Percentiles rank a stretch among this genome's conserved stretches.
Evolutionary conservation across 2,888 invertebrate genomes (phyloP).

Genomic region (Polyploca ridens): DNA sequence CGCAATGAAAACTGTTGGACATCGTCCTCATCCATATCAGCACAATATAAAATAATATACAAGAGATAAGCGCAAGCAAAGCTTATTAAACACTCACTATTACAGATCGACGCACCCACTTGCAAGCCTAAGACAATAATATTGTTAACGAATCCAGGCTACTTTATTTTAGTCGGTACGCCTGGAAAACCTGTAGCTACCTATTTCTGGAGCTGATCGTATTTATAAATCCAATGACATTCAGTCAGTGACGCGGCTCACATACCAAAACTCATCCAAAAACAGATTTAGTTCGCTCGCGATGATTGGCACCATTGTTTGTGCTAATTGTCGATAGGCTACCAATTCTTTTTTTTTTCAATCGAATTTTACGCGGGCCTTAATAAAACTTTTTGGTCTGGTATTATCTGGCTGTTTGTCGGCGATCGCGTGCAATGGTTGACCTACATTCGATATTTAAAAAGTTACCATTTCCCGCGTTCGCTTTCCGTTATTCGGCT

Average conservation of each 20-base stretch:
- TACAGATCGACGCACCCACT: slow-evolving; percentile 57
- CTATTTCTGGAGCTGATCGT: slow-evolving; percentile 85
- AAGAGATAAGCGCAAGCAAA: slow-evolving; percentile 59
- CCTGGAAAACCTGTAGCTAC: slow-evolving; percentile 85
- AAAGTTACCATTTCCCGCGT: slow-evolving; percentile 40
- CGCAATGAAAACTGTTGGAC: slow-evolving; percentile 92
- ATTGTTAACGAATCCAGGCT: slow-evolving; percentile 84
- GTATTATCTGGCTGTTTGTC: slow-evolving; percentile 37
- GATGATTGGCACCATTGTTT: slow-evolving; percentile 78
- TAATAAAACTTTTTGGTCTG: slow-evolving; percentile 40
- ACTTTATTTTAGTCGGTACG: slow-evolving; percentile 84
- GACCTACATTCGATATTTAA: slow-evolving; percentile 56
- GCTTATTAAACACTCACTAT: slow-evolving; percentile 62
- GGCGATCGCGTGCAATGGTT: slow-evolving; percentile 50
- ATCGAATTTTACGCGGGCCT: slow-evolving; percentile 13
- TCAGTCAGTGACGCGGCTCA: slow-evolving; percentile 80
- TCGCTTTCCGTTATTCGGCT: slow-evolving; percentile 28
- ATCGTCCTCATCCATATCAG: slow-evolving; percentile 84
- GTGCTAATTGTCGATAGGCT: slow-evolving; percentile 55
- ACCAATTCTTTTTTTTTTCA: slow-evolving; percentile 21
- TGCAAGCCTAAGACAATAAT: slow-evolving; percentile 73
- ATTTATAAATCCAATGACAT: slow-evolving; percentile 85
- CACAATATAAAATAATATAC: slow-evolving; percentile 45
- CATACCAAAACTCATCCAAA: slow-evolving; percentile 84
- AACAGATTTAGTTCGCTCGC: slow-evolving; percentile 80